A percentile compares a stretch with the other conserved stretches of the same genome.
Conservation (phyloP, 2,888 invertebrate genomes). For the Glyphotaelius pellucidus region DNA sequence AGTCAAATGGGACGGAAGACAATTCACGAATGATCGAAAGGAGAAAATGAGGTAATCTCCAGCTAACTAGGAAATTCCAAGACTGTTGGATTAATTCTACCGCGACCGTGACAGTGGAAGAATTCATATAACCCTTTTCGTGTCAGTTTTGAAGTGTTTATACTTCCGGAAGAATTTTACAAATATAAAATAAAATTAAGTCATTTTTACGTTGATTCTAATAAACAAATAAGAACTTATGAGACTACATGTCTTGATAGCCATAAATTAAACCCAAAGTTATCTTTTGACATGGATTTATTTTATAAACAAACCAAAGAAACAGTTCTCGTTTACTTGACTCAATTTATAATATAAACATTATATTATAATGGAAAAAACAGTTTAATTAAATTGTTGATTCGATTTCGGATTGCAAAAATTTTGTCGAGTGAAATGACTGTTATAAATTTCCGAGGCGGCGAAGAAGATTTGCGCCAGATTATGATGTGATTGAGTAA, state of each 20-base stretch:
- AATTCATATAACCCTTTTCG: not conserved
- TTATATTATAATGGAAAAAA: not conserved
- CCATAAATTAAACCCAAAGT: not conserved
- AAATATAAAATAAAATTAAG: not conserved
- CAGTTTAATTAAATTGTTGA: not conserved
- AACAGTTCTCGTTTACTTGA: not conserved
- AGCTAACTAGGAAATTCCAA: constrained; percentile 48
- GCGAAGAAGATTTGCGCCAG: constrained; percentile 9
- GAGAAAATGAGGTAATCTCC: constrained; percentile 47
- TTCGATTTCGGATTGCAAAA: not conserved
- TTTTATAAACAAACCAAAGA: not conserved
- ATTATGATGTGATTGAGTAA: constrained; percentile 52
- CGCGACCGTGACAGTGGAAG: constrained; percentile 32
- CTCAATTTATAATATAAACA: not conserved
- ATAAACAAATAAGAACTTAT: not conserved
- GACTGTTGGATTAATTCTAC: not conserved
- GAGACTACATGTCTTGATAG: not conserved
- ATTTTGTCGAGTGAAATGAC: constrained; percentile 3
- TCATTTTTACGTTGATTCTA: not conserved
- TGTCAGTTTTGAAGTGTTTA: not conserved
- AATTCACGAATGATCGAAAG: constrained; percentile 45
- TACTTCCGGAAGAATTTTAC: not conserved
- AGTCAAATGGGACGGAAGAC: constrained; percentile 48
- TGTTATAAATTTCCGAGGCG: constrained; percentile 10
- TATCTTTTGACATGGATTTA: not conserved